These are phyloP conservation scores for Nibea coibor DNA, from an alignment of 2,113 vertebrate genomes.

Conservation along the genomic window DNA sequence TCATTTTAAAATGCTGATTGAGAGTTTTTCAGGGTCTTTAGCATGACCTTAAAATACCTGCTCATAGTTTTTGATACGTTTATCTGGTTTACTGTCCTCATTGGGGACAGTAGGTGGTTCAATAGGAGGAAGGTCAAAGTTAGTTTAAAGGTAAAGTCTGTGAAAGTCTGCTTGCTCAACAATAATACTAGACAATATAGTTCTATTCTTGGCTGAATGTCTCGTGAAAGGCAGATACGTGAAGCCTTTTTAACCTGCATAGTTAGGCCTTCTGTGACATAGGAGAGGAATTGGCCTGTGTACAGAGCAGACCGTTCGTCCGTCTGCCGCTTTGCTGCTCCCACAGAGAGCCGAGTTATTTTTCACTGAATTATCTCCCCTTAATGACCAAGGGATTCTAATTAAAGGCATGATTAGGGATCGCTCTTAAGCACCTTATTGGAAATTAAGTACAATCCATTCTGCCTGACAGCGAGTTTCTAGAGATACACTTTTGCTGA, in stretches of 20 bases:
- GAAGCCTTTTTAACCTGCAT: conserved; percentile 22
- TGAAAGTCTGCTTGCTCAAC: not conserved
- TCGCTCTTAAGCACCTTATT: conserved; percentile 85
- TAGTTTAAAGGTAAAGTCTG: not conserved
- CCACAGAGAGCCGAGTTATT: conserved; percentile 76
- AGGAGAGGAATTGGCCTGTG: conserved; percentile 42
- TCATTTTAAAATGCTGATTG: not conserved
- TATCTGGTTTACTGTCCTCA: not conserved
- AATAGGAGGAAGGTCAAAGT: not conserved
- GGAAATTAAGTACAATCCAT: conserved; percentile 86
- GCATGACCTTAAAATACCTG: not conserved
- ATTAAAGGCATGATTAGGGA: conserved; percentile 87
- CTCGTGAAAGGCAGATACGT: conserved; percentile 1
- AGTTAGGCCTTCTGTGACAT: conserved; percentile 38
- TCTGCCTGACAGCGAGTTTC: conserved; percentile 77
- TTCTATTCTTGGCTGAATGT: not conserved
- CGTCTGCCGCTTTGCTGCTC: conserved; percentile 62
- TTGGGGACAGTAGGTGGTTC: too few species aligned
- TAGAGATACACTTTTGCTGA: conserved; percentile 76
- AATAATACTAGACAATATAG: not conserved
- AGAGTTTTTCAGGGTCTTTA: not conserved
- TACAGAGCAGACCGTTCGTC: conserved; percentile 48
- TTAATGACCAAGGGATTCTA: conserved; percentile 85
- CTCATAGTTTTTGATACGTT: not conserved
- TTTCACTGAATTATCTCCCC: conserved; percentile 84